These are phyloP conservation scores for Ichneumon xanthorius DNA, from an alignment of 2,888 invertebrate species.

Conservation along the genomic window DNA sequence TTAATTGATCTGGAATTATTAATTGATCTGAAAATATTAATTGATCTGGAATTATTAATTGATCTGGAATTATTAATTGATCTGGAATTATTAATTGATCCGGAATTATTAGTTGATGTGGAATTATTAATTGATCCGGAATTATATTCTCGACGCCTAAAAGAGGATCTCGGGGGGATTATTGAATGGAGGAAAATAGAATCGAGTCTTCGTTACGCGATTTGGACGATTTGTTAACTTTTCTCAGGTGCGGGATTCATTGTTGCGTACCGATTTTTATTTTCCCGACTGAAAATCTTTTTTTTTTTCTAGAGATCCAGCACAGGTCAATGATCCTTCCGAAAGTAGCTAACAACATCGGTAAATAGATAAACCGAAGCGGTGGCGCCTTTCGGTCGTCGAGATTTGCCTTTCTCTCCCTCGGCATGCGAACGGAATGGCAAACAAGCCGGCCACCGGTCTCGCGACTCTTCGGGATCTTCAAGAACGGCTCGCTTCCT, in stretches of 20 bases:
- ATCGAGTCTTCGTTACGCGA: background rate
- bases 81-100: no score
- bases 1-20: no score
- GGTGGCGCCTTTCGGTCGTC: conserved; percentile 69
- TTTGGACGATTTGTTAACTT: background rate
- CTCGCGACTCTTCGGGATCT: background rate
- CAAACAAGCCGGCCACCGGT: conserved; percentile 60
- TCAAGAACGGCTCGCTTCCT: background rate
- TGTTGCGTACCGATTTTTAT: no score
- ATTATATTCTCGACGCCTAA: no score
- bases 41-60: no score
- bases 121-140: no score
- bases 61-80: no score
- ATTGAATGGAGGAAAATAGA: background rate
- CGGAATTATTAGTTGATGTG: no score
- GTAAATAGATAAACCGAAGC: conserved; percentile 23
- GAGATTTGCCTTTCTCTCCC: conserved; percentile 61
- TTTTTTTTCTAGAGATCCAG: background rate
- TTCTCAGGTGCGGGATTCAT: background rate
- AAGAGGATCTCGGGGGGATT: no score
- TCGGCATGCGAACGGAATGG: conserved; percentile 65
- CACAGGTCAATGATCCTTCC: conserved; percentile 57
- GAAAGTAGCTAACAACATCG: conserved; percentile 71
- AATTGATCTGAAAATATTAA: no score
- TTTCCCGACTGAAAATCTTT: no score